Base-by-base conservation (phyloP, 2,113 vertebrate genomes). In the Nibea coibor region DNA sequence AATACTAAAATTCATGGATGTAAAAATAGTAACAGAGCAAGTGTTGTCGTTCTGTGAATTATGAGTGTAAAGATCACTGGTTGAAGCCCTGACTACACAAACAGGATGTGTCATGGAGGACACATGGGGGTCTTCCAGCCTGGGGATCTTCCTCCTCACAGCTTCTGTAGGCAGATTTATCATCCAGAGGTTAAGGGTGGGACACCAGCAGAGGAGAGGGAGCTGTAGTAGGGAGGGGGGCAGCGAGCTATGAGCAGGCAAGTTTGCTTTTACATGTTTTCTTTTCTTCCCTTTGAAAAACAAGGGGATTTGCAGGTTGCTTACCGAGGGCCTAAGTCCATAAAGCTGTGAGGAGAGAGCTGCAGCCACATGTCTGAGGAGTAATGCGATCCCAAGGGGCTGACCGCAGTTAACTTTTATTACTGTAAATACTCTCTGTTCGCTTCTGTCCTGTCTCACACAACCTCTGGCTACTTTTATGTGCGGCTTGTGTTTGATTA, bases 91-190 rank as follows among this genome's bases (percentile, higher is more conserved):
- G 88, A 87, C 84, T 88, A 90, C 85, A 89, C 89, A 93, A 94
- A 94, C 92, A 94, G 91, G 92, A 93, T 91, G 89, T 93, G 89
- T 92, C 88, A 87, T 86, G 64, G 84, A 87, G 90, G 90, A 92
- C 84, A 89, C 89, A 88, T 73, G 88, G 84, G 86, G 92, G 79
- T 90, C 79, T 83, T 89, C 82, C 82, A 89, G 85, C 83, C 78
- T 78, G 80, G 90, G 86, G 89, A 92, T 93, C 92, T 81, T 89
- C 87, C 89, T 74, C 76, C 86, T 89, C 88, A 85, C 86, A 84
- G 93, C 88, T 86, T 83, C 87, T 89, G 88, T 81, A 76, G 84
- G 82, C 87, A 93, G 94, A 95, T 94, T 95, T 96, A 96, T 95
- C 85, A 90, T 90, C 88, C 56, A 58, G 81, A 80, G 92, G 93